These are phyloP conservation scores for Chloroclystis v-ata DNA, from an alignment of 2,888 invertebrate genomes.

Conservation along the genomic window DNA sequence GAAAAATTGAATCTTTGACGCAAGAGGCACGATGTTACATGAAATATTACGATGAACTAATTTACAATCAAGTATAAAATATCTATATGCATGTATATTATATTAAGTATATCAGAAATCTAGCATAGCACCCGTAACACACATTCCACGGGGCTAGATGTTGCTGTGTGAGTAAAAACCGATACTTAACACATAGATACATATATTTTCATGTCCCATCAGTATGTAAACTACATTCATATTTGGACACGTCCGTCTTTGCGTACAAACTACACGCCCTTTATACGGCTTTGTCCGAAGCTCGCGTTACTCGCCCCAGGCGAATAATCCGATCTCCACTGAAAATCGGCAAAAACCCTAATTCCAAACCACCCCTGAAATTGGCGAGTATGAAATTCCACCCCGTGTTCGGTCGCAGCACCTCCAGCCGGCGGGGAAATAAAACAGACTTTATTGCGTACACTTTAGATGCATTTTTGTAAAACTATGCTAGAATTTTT, in stretches of 20 bases:
- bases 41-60: no score
- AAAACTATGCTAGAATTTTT: neutral
- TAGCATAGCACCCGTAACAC: neutral
- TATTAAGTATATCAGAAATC: no score
- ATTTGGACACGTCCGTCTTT: no score
- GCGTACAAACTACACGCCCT: conserved; percentile 1
- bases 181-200: no score
- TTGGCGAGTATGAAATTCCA: conserved; percentile 26
- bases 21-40: no score
- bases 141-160: neutral
- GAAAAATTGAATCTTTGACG: no score
- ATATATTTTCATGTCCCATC: no score
- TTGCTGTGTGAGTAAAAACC: no score
- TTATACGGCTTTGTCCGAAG: conserved; percentile 23
- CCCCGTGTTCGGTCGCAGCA: conserved; percentile 4
- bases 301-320: conserved; percentile 26
- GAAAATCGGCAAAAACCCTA: conserved; percentile 23
- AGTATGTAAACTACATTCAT: no score
- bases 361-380: conserved; percentile 25
- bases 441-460: conserved; percentile 3
- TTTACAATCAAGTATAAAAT: no score
- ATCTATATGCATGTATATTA: no score
- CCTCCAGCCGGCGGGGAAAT: neutral
- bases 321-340: conserved; percentile 25
- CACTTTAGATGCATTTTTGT: neutral